Evolutionary conservation across 2,113 vertebrate genomes (phyloP), one percentile per base, ranked within the genome.

Genomic region (Aptenodytes forsteri): DNA sequence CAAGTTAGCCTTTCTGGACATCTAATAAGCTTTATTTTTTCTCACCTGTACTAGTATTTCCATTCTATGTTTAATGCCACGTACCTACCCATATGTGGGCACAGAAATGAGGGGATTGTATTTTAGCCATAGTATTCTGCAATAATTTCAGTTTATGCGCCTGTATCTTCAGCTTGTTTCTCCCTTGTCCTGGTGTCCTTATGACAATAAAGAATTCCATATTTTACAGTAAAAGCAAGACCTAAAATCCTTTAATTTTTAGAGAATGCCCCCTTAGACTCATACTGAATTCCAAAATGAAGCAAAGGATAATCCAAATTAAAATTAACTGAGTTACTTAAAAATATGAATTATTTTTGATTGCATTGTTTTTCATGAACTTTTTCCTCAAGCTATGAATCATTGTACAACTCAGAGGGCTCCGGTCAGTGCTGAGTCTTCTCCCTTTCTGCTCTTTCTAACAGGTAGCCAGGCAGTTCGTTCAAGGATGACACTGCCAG

Each of bases 141-240:
- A 56, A 3, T 25, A 36, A 15, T 29, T 89, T 89, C 29, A 27
- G 5, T 5, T 42, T 75, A 30, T 47, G 2, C 2, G 1, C 5
- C 36, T n/a, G 5, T 67, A 21, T 47, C 42, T 85, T 91, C 30
- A 70, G 0, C 17, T 73, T 69, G 5, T 77, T 77, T 84, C 14
- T 73, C 3, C 6, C 10, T 82, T 59, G 29, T 64, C 32, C 25
- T 30, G 10, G 9, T 65, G 40, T 42, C 14, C n/a, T 46, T n/a
- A 25, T 29, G 25, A 42, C 2, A 77, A 55, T 3, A 44, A 52
- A 23, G 38, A 17, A 0, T 0, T 17, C 16, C 3, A 1, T 56
- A 16, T 62, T 92, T 77, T 72, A 70, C 25, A 58, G 46, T 55
- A 85, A 22, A 54, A 55, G 5, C 11, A 55, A 61, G 16, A 49